Conservation (phyloP, 2,113 vertebrate genomes). For the Formicarius rufipectus region DNA sequence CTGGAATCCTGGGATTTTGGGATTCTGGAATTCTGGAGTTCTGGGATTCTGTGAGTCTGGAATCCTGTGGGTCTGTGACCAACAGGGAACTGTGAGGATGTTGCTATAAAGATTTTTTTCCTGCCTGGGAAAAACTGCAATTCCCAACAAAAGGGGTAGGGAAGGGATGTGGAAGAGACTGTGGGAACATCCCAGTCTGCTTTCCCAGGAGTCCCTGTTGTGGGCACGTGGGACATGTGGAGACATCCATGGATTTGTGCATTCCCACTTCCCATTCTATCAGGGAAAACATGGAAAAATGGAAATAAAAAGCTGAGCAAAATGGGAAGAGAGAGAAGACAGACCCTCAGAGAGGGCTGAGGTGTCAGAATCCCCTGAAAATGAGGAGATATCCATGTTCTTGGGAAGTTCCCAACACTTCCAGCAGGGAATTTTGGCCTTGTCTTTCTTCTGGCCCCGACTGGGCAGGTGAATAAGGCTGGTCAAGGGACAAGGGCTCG, state of each 20-base stretch:
- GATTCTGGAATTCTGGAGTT: fast-evolving
- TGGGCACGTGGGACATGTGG: background rate
- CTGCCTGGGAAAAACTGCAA: background rate
- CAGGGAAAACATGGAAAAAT: background rate
- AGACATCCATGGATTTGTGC: background rate
- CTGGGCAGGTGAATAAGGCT: background rate
- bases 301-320: background rate
- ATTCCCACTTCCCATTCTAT: background rate
- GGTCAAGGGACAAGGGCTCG: background rate
- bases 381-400: background rate
- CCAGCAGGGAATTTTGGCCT: background rate
- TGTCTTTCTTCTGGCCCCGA: background rate
- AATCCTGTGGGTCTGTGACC: background rate
- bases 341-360: background rate
- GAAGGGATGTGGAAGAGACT: background rate
- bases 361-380: fast-evolving
- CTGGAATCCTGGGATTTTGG: fast-evolving
- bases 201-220: background rate
- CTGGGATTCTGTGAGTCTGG: fast-evolving
- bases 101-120: background rate
- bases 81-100: background rate
- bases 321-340: background rate
- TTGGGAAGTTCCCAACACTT: background rate
- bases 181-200: background rate
- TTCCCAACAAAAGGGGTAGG: background rate